Conservation (phyloP, 2,888 invertebrate genomes). For the Hemistola chrysoprasaria region DNA sequence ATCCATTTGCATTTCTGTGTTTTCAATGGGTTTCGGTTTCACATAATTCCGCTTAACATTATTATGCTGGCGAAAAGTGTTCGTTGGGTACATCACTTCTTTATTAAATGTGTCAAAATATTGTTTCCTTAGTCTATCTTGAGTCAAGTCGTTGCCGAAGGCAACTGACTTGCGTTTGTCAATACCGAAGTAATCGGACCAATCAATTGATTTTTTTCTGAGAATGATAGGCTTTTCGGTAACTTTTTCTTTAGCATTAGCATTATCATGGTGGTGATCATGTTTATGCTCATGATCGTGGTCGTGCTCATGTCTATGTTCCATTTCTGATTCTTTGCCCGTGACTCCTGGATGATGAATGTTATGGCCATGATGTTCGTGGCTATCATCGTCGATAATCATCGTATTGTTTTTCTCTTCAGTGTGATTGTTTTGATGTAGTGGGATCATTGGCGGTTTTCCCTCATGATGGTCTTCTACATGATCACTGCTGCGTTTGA, state of each 20-base stretch:
- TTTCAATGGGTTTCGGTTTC: slow-evolving; percentile 53
- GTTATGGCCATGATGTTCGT: slow-evolving; percentile 57
- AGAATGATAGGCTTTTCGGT: slow-evolving; percentile 77
- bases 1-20: slow-evolving; percentile 51
- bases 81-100: slow-evolving; percentile 66
- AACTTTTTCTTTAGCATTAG: slow-evolving; percentile 39
- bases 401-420: slow-evolving; percentile 44
- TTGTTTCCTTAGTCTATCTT: slow-evolving; percentile 69
- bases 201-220: slow-evolving; percentile 92
- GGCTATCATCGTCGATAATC: slow-evolving; percentile 53
- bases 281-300: slow-evolving; percentile 41
- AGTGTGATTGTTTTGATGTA: slow-evolving; percentile 49
- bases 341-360: slow-evolving; percentile 57
- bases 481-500: slow-evolving; percentile 77
- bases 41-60: slow-evolving; percentile 67
- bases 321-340: slow-evolving; percentile 41
- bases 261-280: slow-evolving; percentile 34
- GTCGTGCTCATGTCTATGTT: slow-evolving; percentile 25
- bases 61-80: slow-evolving; percentile 58
- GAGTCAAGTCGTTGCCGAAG: slow-evolving; percentile 59
- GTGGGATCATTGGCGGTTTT: slow-evolving; percentile 61
- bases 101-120: slow-evolving; percentile 72
- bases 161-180: slow-evolving; percentile 85
- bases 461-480: slow-evolving; percentile 57
- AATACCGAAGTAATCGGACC: slow-evolving; percentile 94